Base-by-base conservation (phyloP, 2,888 invertebrate species). In the Urechis unicinctus region DNA sequence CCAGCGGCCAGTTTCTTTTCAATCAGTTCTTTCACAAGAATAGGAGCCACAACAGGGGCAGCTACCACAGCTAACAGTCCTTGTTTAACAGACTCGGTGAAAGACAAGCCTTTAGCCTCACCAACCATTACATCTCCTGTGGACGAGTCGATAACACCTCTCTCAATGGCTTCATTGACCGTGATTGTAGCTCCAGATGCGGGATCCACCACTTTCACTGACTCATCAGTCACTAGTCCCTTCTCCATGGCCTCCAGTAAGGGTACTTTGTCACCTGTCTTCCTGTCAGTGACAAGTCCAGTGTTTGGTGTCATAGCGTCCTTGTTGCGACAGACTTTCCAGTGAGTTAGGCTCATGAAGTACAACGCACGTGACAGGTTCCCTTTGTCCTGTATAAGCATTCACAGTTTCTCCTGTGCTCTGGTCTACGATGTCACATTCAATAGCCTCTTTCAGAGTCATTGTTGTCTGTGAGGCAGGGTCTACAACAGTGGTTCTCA, bases 371-470 rank as follows among this genome's bases (percentile, higher is more conserved):
- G 53, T 49, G 43, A 43, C 46, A 44, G 46, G 50, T 4, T 28
- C 17, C 13, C 57, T 53, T 9, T n/a, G 48, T n/a, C 84, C 84
- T 61, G 86, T 86, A 60, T 53, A 88, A 85, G 60, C 64, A 58
- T 77, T 71, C 28, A 66, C 65, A 29, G 95, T 73, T 83, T 85
- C 72, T 84, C 88, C 71, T 76, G 87, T 86, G 76, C 92, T 89
- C 0, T 92, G 89, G 71, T 94, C 92, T 78, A 86, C 87, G 46
- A 95, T 83, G 73, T 91, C 91, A 68, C 86, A 84, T 73, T 91
- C 89, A 69, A 96, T 94, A 26, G 93, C 93, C 82, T 94, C 90
- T 61, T 91, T 80, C 61, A 96, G 82, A 26, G 91, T 89, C 43
- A 94, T 82, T 73, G 87, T 85, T 61, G 74, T 74, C 28, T 80